A percentile compares a stretch with the other conserved stretches of the same genome.
These are phyloP conservation scores for Protosalanx chinensis DNA, from an alignment of 2,797 vertebrate genomes.

Conservation along the genomic window DNA sequence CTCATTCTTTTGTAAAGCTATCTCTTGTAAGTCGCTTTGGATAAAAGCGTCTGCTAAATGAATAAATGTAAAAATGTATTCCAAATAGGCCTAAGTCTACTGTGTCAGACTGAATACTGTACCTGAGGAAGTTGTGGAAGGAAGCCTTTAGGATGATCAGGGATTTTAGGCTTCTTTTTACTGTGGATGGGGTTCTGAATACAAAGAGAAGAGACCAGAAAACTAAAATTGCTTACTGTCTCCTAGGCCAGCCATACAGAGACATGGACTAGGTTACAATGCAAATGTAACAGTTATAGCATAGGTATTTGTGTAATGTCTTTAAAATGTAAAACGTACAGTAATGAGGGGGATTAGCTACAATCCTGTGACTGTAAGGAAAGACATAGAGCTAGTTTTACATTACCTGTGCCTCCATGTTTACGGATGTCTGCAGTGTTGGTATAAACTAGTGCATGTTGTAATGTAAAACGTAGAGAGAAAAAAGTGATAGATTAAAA, in stretches of 20 bases:
- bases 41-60: too few species aligned
- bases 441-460: background rate
- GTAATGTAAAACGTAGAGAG: background rate
- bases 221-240: background rate
- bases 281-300: too few species aligned
- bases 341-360: too few species aligned
- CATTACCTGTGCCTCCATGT: conserved; percentile 15
- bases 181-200: conserved; percentile 3
- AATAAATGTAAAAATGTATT: too few species aligned
- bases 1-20: too few species aligned
- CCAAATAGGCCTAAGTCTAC: background rate
- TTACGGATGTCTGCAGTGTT: background rate
- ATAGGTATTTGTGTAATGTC: too few species aligned
- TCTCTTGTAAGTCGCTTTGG: too few species aligned
- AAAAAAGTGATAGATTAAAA: too few species aligned
- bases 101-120: background rate
- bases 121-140: conserved; percentile 29
- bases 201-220: background rate
- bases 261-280: too few species aligned
- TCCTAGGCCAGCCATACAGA: too few species aligned
- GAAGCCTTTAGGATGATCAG: conserved; percentile 1
- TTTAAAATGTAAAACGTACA: too few species aligned
- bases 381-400: background rate
- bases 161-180: conserved; percentile 13
- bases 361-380: background rate